A percentile compares a stretch with the other conserved stretches of the same genome.
Evolutionary conservation across 2,797 vertebrate species (phyloP).

Genomic region (Catamblyrhynchus diadema): DNA sequence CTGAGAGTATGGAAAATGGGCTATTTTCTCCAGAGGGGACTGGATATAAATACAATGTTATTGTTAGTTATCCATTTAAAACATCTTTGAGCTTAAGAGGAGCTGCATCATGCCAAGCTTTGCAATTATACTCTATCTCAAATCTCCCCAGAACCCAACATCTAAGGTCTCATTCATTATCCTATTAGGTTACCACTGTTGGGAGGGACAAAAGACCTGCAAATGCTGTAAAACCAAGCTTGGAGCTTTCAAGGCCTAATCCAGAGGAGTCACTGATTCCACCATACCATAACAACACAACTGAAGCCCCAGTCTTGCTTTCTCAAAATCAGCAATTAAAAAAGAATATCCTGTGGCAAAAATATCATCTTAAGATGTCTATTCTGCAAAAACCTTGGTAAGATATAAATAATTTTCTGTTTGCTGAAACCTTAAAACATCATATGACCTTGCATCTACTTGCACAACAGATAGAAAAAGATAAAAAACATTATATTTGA

Average conservation of each 20-base stretch:
- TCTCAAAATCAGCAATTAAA: background rate
- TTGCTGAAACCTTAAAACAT: slow-evolving; percentile 26
- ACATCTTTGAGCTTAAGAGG: background rate
- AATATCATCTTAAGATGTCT: background rate
- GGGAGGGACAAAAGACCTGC: background rate
- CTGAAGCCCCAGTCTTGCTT: background rate
- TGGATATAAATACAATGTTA: background rate
- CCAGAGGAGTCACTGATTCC: background rate
- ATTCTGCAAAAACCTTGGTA: background rate
- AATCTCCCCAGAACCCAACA: background rate
- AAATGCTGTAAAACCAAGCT: slow-evolving; percentile 4
- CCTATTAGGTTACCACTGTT: background rate
- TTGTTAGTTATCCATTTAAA: slow-evolving; percentile 1
- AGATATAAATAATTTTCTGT: slow-evolving; percentile 29
- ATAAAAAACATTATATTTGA: slow-evolving; percentile 39
- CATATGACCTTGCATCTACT: slow-evolving; percentile 46
- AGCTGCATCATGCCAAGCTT: background rate
- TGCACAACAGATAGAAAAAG: background rate
- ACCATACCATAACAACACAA: background rate
- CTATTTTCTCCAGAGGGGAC: slow-evolving; percentile 10
- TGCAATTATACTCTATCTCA: background rate
- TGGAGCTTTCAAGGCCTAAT: background rate
- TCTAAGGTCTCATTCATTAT: background rate
- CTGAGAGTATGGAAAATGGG: background rate
- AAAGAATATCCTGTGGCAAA: background rate